These are phyloP conservation scores for Tribolium castaneum DNA, from an alignment of 1,140 invertebrate species.

Conservation along the genomic window DNA sequence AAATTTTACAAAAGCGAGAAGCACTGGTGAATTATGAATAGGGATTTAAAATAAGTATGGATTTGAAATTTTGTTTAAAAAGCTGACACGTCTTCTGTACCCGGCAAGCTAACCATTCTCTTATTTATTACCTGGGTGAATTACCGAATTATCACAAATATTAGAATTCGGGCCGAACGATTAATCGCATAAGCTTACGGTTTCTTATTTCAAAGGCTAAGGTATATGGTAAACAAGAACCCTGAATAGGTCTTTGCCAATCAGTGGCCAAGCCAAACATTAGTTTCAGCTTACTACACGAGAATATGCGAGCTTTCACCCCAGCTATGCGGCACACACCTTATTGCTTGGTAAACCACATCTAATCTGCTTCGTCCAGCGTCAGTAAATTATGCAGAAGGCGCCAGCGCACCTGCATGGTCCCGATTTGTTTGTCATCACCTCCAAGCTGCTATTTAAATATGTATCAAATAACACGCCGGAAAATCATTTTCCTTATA, in stretches of 20 bases:
- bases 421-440: constrained; percentile 4
- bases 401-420: constrained; percentile 12
- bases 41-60: constrained; percentile 30
- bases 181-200: constrained; percentile 3
- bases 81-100: not conserved
- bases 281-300: constrained; percentile 40
- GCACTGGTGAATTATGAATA: constrained; percentile 27
- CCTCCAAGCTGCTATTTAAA: constrained; percentile 13
- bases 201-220: not conserved
- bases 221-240: constrained; percentile 19
- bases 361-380: constrained; percentile 46
- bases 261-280: constrained; percentile 26
- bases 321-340: constrained; percentile 36
- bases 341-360: constrained; percentile 47
- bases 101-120: not conserved
- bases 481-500: constrained; percentile 2
- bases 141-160: not conserved
- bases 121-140: not conserved
- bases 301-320: constrained; percentile 40
- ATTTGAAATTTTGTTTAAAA: constrained; percentile 22
- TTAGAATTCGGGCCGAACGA: too few species aligned
- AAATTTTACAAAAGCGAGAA: constrained; percentile 31
- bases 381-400: constrained; percentile 43
- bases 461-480: constrained; percentile 5
- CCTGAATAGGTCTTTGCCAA: constrained; percentile 31